These are phyloP conservation scores for mouse (Mus musculus) DNA, from an alignment of 2,113 vertebrate genomes.

Conservation along the genomic window DNA sequence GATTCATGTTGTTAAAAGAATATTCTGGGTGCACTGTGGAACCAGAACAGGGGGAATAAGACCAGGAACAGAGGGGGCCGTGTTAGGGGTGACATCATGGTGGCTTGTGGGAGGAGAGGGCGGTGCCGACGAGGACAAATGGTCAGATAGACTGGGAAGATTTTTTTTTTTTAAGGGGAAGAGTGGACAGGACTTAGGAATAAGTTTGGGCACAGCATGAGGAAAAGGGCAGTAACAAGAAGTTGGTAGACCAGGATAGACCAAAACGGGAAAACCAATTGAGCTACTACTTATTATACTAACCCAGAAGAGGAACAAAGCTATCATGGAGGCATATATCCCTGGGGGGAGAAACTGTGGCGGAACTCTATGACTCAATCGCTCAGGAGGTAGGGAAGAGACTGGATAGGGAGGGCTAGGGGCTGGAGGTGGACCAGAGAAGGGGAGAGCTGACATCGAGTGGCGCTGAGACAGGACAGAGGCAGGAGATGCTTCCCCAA, in stretches of 20 bases:
- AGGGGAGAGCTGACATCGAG: not conserved
- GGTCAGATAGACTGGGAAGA: not conserved
- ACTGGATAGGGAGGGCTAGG: not conserved
- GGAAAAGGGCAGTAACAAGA: not conserved
- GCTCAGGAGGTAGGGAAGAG: not conserved
- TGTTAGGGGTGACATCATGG: not conserved
- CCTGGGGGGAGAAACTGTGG: not conserved
- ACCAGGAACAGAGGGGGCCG: not conserved
- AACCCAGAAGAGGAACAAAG: not conserved
- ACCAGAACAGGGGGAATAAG: not conserved
- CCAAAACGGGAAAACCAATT: not conserved
- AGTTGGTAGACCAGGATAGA: not conserved
- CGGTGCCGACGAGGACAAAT: not conserved
- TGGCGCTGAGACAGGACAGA: not conserved
- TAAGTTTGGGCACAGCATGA: not conserved
- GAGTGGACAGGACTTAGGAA: not conserved
- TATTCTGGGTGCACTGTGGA: not conserved
- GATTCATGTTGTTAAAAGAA: not conserved
- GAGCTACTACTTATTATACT: not conserved
- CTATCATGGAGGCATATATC: not conserved
- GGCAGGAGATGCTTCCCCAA: not conserved
- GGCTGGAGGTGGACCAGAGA: too few species aligned
- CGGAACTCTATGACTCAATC: not conserved
- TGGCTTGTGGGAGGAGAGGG: too few species aligned
- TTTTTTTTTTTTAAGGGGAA: not conserved